Evolutionary conservation across 2,113 vertebrate species (phyloP), one percentile per base, ranked within the genome.

Genomic region (Hippoglossus stenolepis): DNA sequence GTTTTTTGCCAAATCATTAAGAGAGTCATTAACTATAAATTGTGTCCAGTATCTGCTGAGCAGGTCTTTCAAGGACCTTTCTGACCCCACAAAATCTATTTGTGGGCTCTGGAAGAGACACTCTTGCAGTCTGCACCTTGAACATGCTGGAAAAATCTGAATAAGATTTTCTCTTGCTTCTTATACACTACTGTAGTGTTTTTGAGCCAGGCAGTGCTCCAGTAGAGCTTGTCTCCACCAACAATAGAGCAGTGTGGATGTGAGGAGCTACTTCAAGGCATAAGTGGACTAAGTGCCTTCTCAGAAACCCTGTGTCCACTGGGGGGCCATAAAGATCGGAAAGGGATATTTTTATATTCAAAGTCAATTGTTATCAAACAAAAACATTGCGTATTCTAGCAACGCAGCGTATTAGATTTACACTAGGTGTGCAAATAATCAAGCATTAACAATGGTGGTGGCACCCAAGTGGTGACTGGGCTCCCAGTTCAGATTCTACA

Each of bases 11-110:
- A 56, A 67, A 68, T 75, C 65, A 74, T 63, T 31, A n/a, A 74
- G 28, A 58, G 62, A 73, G 73, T 75, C 40, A 74, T 86, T 76
- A 66, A 49, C 56, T 66, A 43, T 69, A 76, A 81, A 84, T 69
- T 70, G 70, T 43, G 43, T 60, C 70, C 31, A 73, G 54, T 79
- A 35, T 75, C 47, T 47, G 57, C 15, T 3, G 18, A 75, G 40
- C 17, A 71, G 26, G 61, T 70, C 57, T 75, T 65, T 71, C 31
- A 68, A 62, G 26, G 61, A 51, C 62, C 60, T 70, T 62, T 77
- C 10, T 61, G 18, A 70, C 24, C 24, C 38, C 18, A 68, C 8
- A 20, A 65, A 63, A 63, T 18, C 2, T 66, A 68, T 79, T 65
- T 76, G 21, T 66, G 23, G 58, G n/a, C 20, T 62, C 53, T 45